Evolutionary conservation across 1,140 invertebrate species (phyloP), one percentile per base, ranked within the genome.

Genomic region (Cephus cinctus): DNA sequence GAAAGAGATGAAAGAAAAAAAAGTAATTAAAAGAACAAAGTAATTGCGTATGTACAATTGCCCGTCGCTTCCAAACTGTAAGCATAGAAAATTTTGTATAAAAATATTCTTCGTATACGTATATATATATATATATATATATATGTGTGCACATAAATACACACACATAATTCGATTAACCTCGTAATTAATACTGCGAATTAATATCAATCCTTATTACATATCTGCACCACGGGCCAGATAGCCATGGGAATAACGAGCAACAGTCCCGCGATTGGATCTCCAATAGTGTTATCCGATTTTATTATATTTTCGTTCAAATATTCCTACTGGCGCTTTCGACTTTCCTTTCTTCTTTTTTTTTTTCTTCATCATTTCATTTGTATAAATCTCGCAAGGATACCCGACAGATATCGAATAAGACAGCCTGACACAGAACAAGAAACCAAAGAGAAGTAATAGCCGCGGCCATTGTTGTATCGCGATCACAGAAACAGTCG

Each of bases 1-100:
- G n/a, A n/a, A n/a, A n/a, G n/a, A n/a, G n/a, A n/a, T n/a, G n/a
- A n/a, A n/a, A n/a, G n/a, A n/a, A n/a, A n/a, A n/a, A n/a, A n/a
- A n/a, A n/a, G n/a, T n/a, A n/a, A n/a, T n/a, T n/a, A n/a, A n/a
- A n/a, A n/a, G n/a, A n/a, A n/a, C n/a, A n/a, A n/a, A n/a, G n/a
- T n/a, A n/a, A n/a, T n/a, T n/a, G n/a, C n/a, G n/a, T n/a, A n/a
- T n/a, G n/a, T n/a, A n/a, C n/a, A n/a, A n/a, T n/a, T n/a, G n/a
- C n/a, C n/a, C n/a, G n/a, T n/a, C n/a, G 11, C 14, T 36, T 18
- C 14, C 34, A 14, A 41, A 15, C 20, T 56, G 54, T 57, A 59
- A 61, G 60, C 56, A 57, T 72, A 69, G 61, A 72, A 73, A 73
- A 71, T 76, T 74, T 76, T 63, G 61, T 76, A 75, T 73, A 75